Evolutionary conservation across 2,797 vertebrate genomes (phyloP).

Genomic region (Darevskia mixta): DNA sequence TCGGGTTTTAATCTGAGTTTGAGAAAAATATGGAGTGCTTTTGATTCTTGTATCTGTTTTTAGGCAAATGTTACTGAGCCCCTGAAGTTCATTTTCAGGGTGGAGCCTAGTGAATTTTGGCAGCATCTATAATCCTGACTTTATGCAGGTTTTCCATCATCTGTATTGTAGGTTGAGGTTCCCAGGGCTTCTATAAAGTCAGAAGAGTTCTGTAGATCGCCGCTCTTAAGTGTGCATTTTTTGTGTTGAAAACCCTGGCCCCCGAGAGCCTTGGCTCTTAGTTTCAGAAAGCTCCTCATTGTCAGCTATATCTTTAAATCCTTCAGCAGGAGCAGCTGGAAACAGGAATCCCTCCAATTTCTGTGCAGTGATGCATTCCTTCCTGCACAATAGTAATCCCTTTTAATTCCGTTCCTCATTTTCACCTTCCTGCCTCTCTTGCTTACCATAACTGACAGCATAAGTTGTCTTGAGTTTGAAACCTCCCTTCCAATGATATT

Average conservation of each 20-base stretch:
- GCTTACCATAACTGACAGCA: conserved; percentile 63
- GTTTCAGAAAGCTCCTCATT: conserved; percentile 73
- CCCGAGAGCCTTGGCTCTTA: conserved; percentile 63
- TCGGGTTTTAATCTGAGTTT: not conserved
- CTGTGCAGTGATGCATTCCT: conserved; percentile 43
- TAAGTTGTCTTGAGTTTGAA: conserved; percentile 75
- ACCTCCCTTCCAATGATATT: conserved; percentile 66
- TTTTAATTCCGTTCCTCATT: conserved; percentile 65
- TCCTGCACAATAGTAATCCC: conserved; percentile 67
- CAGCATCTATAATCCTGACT: not conserved
- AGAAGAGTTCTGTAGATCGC: conserved; percentile 55
- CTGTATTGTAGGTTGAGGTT: not conserved
- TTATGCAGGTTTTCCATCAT: not conserved
- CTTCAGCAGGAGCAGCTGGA: conserved; percentile 76
- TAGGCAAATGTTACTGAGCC: no score
- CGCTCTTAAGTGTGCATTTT: conserved; percentile 66
- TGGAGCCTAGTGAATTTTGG: no score
- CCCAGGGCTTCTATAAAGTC: conserved; percentile 50
- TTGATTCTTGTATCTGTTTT: no score
- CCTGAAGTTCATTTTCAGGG: conserved; percentile 34
- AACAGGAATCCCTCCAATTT: conserved; percentile 68
- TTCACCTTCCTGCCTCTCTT: conserved; percentile 40
- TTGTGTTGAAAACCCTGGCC: conserved; percentile 70
- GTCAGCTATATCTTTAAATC: conserved; percentile 66
- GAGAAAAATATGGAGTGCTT: not conserved